phyloP scores from a whole-genome alignment of 2,797 vertebrate genomes.

The Cyprinodon diabolis region DNA sequence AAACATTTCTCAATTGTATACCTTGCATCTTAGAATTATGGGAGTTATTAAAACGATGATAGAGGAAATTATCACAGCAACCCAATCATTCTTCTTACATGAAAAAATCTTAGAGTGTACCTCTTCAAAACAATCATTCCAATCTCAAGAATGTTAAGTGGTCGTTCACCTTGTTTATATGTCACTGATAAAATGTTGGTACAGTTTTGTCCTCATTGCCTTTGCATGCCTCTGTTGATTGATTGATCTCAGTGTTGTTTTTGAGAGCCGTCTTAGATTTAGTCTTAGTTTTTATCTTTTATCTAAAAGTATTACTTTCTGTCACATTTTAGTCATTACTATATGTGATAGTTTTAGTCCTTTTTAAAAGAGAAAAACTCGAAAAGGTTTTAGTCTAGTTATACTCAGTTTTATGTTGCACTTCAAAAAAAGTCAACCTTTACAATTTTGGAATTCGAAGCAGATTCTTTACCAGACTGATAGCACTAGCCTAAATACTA shows the following conservation, averaged over 20 bases:
- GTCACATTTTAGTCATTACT: too few relatives aligned
- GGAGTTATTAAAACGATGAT: conserved; percentile 10
- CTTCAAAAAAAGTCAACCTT: too few relatives aligned
- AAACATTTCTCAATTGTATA: neutral
- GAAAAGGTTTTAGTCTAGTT: too few relatives aligned
- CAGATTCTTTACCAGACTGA: too few relatives aligned
- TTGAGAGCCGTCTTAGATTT: too few relatives aligned
- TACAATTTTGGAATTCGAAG: too few relatives aligned
- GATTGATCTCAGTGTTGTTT: conserved; percentile 29
- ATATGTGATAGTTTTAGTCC: too few relatives aligned
- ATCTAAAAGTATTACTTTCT: too few relatives aligned
- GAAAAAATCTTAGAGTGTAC: conserved; percentile 13
- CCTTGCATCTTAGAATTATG: neutral
- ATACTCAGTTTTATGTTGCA: too few relatives aligned
- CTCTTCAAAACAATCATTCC: neutral
- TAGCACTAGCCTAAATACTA: too few relatives aligned
- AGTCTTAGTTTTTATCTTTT: too few relatives aligned
- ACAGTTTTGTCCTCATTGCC: conserved; percentile 57
- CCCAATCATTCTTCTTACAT: conserved; percentile 37
- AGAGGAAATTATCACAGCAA: conserved; percentile 46
- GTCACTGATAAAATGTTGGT: conserved; percentile 55
- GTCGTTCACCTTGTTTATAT: conserved; percentile 9
- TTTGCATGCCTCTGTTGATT: neutral
- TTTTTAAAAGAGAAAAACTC: too few relatives aligned
- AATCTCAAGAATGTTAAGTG: conserved; percentile 23